These are phyloP conservation scores for Aegotheles bennettii DNA, from an alignment of 2,113 vertebrate genomes.

Conservation along the genomic window DNA sequence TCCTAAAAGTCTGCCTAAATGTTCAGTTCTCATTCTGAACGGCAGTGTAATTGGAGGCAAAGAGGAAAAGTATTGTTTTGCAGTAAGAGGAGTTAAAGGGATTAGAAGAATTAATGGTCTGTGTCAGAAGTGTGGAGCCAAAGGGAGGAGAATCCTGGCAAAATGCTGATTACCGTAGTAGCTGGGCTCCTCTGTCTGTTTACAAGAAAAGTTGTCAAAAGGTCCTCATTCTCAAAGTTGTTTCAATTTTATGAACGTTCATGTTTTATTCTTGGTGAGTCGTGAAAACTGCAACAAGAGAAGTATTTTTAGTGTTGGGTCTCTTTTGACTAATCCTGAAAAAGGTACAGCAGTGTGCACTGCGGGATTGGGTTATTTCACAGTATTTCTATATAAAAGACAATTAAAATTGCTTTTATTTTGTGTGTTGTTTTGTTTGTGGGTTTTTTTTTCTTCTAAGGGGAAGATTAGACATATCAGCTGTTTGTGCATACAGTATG, in stretches of 20 bases:
- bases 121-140: background rate
- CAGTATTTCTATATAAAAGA: background rate
- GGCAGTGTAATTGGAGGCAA: background rate
- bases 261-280: background rate
- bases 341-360: background rate
- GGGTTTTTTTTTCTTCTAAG: conserved; percentile 25
- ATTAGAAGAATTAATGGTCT: background rate
- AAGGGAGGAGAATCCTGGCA: background rate
- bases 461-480: conserved; percentile 67
- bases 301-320: background rate
- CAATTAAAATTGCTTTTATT: background rate
- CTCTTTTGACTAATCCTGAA: background rate
- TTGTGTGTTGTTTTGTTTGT: background rate
- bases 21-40: background rate
- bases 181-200: background rate
- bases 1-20: background rate
- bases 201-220: background rate
- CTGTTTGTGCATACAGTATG: conserved; percentile 67
- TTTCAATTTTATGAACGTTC: background rate
- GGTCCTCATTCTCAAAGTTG: background rate
- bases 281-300: background rate
- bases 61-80: background rate
- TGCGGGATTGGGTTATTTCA: background rate
- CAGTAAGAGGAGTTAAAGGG: background rate
- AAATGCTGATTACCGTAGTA: background rate